Percentiles rank a stretch among this genome's conserved stretches.
Conservation (phyloP, 2,113 vertebrate species). For the Danionella cerebrum region DNA sequence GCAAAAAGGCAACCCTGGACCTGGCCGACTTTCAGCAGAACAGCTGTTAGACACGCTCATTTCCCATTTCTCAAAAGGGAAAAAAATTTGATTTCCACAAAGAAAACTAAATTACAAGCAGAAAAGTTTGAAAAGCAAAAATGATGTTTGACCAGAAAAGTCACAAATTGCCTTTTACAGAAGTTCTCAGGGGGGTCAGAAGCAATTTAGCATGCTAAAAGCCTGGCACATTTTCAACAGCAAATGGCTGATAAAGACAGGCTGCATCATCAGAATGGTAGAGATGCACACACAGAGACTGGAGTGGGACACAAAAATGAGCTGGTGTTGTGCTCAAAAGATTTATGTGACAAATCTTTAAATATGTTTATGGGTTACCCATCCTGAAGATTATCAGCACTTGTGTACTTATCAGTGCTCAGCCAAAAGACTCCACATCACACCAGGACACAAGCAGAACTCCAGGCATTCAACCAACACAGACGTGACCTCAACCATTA, state of each 20-base stretch:
- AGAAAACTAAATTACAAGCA: neutral
- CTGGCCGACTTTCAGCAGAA: neutral
- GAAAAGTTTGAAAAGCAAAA: neutral
- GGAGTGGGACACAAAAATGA: neutral
- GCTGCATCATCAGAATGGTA: neutral
- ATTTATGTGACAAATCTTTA: neutral
- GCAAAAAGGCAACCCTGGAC: slow-evolving; percentile 16
- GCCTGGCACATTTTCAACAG: neutral
- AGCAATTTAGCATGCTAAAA: neutral
- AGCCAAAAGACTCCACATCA: slow-evolving; percentile 31
- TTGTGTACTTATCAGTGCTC: slow-evolving; percentile 53
- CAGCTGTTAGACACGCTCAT: slow-evolving; percentile 1
- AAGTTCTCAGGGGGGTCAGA: neutral
- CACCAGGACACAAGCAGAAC: no score
- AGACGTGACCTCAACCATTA: no score
- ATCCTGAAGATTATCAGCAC: slow-evolving; percentile 42
- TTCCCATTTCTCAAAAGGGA: slow-evolving; percentile 16
- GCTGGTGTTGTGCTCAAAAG: neutral
- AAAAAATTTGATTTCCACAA: slow-evolving; percentile 2
- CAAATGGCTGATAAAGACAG: slow-evolving; percentile 8
- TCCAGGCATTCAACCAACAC: no score
- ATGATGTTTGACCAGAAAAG: neutral
- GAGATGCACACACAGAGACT: slow-evolving; percentile 9
- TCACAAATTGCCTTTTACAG: slow-evolving; percentile 24
- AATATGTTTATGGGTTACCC: slow-evolving; percentile 1